These are phyloP conservation scores for Neomorphus geoffroyi DNA, from an alignment of 2,797 vertebrate genomes.

Conservation along the genomic window DNA sequence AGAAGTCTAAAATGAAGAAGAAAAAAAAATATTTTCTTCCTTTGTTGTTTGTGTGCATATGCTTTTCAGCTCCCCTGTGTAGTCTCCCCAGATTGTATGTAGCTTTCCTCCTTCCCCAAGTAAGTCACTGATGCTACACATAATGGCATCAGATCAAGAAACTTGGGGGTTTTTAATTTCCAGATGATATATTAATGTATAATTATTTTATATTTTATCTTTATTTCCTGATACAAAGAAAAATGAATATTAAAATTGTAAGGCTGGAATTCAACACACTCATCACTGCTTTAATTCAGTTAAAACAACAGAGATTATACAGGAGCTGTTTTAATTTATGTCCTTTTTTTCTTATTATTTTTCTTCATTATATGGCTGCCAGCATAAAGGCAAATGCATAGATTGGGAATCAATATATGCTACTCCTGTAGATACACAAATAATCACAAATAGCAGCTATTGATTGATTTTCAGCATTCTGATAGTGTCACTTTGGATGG, in stretches of 20 bases:
- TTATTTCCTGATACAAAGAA: not conserved
- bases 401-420: slow-evolving; percentile 22
- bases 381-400: slow-evolving; percentile 13
- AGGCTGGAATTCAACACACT: not conserved
- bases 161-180: not conserved
- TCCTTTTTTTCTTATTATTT: not conserved
- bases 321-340: not conserved
- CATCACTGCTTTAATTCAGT: not conserved
- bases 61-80: not conserved
- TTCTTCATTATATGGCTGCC: slow-evolving; percentile 20
- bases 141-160: not conserved
- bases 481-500: not conserved
- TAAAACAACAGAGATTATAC: not conserved
- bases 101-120: not conserved
- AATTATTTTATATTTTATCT: not conserved
- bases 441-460: slow-evolving; percentile 34
- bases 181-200: not conserved
- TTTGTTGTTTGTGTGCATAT: not conserved
- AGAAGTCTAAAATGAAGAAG: slow-evolving; percentile 44
- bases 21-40: not conserved
- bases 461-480: slow-evolving; percentile 36
- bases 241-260: not conserved
- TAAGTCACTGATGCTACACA: not conserved
- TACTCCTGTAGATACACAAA: slow-evolving; percentile 47
- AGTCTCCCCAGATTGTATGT: not conserved